phyloP scores from a whole-genome alignment of 2,797 vertebrate species.

The Gambelia wislizenii region DNA sequence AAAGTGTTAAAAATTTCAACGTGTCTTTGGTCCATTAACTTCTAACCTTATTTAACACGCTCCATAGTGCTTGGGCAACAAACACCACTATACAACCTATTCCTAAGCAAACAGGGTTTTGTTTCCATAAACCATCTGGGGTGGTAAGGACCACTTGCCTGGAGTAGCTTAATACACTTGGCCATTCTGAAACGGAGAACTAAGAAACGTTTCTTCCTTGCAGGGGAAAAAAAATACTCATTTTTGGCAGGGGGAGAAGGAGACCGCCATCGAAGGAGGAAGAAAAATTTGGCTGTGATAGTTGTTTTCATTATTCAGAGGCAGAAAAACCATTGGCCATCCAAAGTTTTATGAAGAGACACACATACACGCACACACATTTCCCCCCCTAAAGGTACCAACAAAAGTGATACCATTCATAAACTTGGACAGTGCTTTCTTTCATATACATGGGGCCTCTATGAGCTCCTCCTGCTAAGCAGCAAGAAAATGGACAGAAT shows the following conservation, averaged over 20 bases:
- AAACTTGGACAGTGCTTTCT: slow-evolving; percentile 81
- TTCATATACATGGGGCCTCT: slow-evolving; percentile 78
- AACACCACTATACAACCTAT: slow-evolving; percentile 71
- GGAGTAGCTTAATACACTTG: slow-evolving; percentile 65
- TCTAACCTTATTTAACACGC: slow-evolving; percentile 78
- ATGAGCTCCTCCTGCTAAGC: slow-evolving; percentile 72
- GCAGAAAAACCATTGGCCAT: slow-evolving; percentile 71
- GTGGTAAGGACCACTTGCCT: slow-evolving; percentile 69
- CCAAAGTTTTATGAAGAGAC: slow-evolving; percentile 58
- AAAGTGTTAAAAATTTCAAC: slow-evolving; percentile 77
- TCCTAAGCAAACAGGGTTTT: slow-evolving; percentile 81
- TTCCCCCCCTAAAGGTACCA: slow-evolving; percentile 70
- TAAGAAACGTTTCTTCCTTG: slow-evolving; percentile 63
- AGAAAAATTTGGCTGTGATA: slow-evolving; percentile 67
- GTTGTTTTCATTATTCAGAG: slow-evolving; percentile 69
- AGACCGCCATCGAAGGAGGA: slow-evolving; percentile 56
- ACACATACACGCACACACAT: slow-evolving; percentile 25
- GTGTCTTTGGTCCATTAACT: slow-evolving; percentile 79
- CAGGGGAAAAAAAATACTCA: not conserved
- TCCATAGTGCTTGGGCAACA: slow-evolving; percentile 76
- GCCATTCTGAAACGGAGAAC: slow-evolving; percentile 68
- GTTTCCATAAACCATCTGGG: slow-evolving; percentile 82
- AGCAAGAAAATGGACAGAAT: slow-evolving; percentile 84
- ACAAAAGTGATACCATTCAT: slow-evolving; percentile 79
- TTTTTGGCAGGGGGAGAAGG: slow-evolving; percentile 58